A percentile compares a stretch with the other conserved stretches of the same genome.
Evolutionary conservation across 2,797 vertebrate genomes (phyloP).

Genomic region (Pachyuromys duprasi): DNA sequence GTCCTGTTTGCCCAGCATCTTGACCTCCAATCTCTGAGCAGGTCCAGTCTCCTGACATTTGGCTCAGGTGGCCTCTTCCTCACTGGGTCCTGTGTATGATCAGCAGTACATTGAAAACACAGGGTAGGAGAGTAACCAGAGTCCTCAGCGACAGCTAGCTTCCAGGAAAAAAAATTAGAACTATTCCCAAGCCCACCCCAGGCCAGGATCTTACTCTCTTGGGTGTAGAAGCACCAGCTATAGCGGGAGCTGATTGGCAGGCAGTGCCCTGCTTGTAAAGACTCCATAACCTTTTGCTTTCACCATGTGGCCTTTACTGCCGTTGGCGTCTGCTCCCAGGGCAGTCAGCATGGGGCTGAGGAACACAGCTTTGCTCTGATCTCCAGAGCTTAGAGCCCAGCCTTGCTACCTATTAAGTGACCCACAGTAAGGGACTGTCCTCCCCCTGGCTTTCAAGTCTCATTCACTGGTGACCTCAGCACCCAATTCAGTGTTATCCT

Average conservation of each 20-base stretch:
- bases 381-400: background rate
- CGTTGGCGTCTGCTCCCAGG: background rate
- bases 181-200: background rate
- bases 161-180: background rate
- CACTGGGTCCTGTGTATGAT: background rate
- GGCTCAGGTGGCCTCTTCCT: rapidly evolving
- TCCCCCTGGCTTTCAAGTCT: background rate
- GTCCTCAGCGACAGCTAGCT: background rate
- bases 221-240: background rate
- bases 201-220: background rate
- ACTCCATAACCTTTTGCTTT: background rate
- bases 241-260: background rate
- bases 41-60: background rate
- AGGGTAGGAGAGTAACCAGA: background rate
- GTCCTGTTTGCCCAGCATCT: background rate
- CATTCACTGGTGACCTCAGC: background rate
- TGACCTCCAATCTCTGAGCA: background rate
- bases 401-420: background rate
- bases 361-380: background rate
- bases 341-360: background rate
- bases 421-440: too few species aligned
- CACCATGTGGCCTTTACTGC: background rate
- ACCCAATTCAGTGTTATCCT: background rate
- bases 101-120: background rate
- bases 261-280: rapidly evolving